Percentiles rank a stretch among this genome's conserved stretches.
phyloP scores from a whole-genome alignment of 2,888 invertebrate genomes.

The Unio delphinus region DNA sequence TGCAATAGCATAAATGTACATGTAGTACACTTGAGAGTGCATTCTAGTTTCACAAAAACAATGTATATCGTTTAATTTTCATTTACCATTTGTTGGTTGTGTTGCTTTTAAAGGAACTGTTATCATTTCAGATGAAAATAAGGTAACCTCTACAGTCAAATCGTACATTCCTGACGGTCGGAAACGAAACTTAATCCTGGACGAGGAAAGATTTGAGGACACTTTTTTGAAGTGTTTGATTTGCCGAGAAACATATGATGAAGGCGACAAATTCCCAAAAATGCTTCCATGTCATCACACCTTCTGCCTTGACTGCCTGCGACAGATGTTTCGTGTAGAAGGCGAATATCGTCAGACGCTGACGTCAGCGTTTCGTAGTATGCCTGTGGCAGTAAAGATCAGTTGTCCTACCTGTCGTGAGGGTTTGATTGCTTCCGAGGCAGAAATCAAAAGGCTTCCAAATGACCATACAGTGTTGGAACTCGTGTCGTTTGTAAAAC shows the following conservation, averaged over 20 bases:
- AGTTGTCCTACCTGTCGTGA: slow-evolving; percentile 62
- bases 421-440: slow-evolving; percentile 55
- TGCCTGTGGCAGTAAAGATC: slow-evolving; percentile 64
- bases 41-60: no score
- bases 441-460: slow-evolving; percentile 59
- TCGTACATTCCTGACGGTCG: slow-evolving; percentile 20
- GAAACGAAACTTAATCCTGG: slow-evolving; percentile 58
- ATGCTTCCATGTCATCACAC: slow-evolving; percentile 71
- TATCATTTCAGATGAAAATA: slow-evolving; percentile 15
- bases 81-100: neutral
- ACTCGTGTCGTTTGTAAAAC: slow-evolving; percentile 55
- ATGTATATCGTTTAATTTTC: no score
- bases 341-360: slow-evolving; percentile 61
- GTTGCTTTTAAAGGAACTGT: neutral
- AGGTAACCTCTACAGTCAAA: slow-evolving; percentile 2
- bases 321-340: slow-evolving; percentile 66
- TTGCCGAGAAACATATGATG: slow-evolving; percentile 68
- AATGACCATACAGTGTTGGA: slow-evolving; percentile 65
- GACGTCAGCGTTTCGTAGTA: slow-evolving; percentile 58
- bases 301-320: slow-evolving; percentile 69
- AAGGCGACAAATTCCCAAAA: slow-evolving; percentile 67
- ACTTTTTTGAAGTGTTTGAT: slow-evolving; percentile 68
- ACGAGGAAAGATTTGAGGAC: slow-evolving; percentile 63
- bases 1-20: no score
- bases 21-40: no score